phyloP scores from a whole-genome alignment of 2,113 vertebrate genomes.

The Lutjanus erythropterus region DNA sequence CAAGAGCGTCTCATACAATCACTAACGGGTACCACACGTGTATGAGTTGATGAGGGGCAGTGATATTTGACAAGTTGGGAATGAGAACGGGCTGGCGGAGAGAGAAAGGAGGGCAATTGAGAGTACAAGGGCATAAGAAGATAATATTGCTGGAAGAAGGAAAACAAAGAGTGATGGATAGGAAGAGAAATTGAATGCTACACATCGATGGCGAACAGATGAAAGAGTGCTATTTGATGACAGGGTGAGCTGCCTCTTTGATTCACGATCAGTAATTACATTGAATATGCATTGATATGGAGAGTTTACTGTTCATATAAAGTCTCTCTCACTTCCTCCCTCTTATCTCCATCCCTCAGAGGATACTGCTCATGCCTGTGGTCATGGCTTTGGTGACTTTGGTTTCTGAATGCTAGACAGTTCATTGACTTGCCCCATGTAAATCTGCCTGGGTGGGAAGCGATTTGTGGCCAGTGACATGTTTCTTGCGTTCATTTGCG shows the following conservation, averaged over 20 bases:
- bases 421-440: constrained; percentile 60
- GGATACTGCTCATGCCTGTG: constrained; percentile 74
- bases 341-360: constrained; percentile 47
- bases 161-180: constrained; percentile 31
- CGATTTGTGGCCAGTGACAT: constrained; percentile 56
- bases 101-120: constrained; percentile 1
- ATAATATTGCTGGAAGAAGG: constrained; percentile 31
- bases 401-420: constrained; percentile 64
- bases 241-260: constrained; percentile 28
- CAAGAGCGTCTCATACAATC: too few relatives aligned
- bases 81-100: too few relatives aligned
- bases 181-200: constrained; percentile 29
- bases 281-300: constrained; percentile 47
- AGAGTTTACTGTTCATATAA: constrained; percentile 43
- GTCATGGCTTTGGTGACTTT: constrained; percentile 69
- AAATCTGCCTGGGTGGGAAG: constrained; percentile 75
- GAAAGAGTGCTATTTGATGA: constrained; percentile 38
- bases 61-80: too few relatives aligned
- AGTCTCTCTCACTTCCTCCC: constrained; percentile 38
- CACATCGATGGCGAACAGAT: constrained; percentile 30
- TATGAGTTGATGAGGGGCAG: too few relatives aligned
- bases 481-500: constrained; percentile 36
- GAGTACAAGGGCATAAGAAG: background rate
- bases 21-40: too few relatives aligned
- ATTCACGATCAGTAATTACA: constrained; percentile 52